phyloP scores from a whole-genome alignment of 2,797 vertebrate species.

The Epinephelus awoara region DNA sequence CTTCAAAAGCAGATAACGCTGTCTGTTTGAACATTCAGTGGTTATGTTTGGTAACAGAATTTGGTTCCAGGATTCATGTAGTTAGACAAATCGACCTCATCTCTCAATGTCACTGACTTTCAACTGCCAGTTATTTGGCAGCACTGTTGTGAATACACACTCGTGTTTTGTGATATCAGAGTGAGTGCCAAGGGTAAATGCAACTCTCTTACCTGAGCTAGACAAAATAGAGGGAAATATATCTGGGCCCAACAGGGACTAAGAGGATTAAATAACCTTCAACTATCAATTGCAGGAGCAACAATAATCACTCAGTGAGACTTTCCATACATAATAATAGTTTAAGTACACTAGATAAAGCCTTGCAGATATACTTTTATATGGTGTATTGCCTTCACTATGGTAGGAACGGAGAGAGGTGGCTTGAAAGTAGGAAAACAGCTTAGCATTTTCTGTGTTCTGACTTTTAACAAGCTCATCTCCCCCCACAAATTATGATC shows the following conservation, averaged over 20 bases:
- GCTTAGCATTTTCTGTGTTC: constrained; percentile 14
- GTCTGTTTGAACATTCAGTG: constrained; percentile 20
- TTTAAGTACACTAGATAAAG: constrained; percentile 47
- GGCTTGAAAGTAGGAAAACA: constrained; percentile 16
- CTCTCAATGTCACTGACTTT: constrained; percentile 46
- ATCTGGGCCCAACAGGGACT: constrained; percentile 52
- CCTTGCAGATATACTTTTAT: constrained; percentile 40
- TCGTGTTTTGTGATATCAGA: constrained; percentile 39
- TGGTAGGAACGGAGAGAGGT: constrained; percentile 19
- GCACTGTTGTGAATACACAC: constrained; percentile 31
- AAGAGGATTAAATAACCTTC: constrained; percentile 74
- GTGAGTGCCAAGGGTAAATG: constrained; percentile 43
- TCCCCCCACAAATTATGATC: constrained; percentile 15
- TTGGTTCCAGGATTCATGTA: constrained; percentile 26
- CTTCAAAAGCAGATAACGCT: constrained; percentile 25
- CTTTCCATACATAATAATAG: constrained; percentile 55
- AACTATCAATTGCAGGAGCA: constrained; percentile 55
- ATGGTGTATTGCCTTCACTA: constrained; percentile 12
- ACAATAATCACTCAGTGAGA: constrained; percentile 51
- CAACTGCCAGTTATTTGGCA: constrained; percentile 46
- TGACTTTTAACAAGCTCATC: constrained; percentile 24
- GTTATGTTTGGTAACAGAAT: constrained; percentile 30
- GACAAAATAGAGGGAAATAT: constrained; percentile 53
- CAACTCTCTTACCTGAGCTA: constrained; percentile 55
- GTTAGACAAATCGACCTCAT: constrained; percentile 32